A percentile compares a stretch with the other conserved stretches of the same genome.
Evolutionary conservation across 23 tunicate species (phyloP).

Genomic region (Diplosoma virens): DNA sequence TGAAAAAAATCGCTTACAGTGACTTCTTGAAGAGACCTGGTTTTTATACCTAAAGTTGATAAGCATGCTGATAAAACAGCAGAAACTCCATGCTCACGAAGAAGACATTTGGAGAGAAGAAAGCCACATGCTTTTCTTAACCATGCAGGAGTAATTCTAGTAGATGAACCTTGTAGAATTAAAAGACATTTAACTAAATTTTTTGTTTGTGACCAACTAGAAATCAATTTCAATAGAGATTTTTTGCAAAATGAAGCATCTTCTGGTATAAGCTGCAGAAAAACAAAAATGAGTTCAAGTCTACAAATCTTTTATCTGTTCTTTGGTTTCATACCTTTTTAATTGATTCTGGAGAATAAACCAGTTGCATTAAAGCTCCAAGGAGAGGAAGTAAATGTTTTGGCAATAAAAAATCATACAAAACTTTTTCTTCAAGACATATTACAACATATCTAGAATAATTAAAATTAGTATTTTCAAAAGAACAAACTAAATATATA

Average conservation of each 20-base stretch:
- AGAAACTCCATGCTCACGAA: slow-evolving; percentile 11
- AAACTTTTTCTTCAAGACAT: background rate
- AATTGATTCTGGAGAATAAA: background rate
- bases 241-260: background rate
- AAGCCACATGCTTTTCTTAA: slow-evolving; percentile 27
- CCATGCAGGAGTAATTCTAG: slow-evolving; percentile 26
- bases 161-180: slow-evolving; percentile 19
- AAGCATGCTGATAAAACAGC: slow-evolving; percentile 10
- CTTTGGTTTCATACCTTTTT: background rate
- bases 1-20: too few species aligned
- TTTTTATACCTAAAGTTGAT: slow-evolving; percentile 2
- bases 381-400: slow-evolving; percentile 8
- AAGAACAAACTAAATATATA: too few species aligned
- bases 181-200: slow-evolving; percentile 25
- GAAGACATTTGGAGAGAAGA: slow-evolving; percentile 27
- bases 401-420: background rate
- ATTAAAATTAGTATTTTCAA: too few species aligned
- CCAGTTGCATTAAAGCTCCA: slow-evolving; percentile 6
- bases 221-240: background rate
- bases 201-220: slow-evolving; percentile 12
- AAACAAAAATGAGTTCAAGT: too few species aligned
- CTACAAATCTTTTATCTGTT: too few species aligned
- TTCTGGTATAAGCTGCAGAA: background rate
- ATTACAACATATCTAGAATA: too few species aligned
- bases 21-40: too few species aligned